Evolutionary conservation across 2,113 vertebrate genomes (phyloP), one percentile per base, ranked within the genome.

Genomic region (Cynoglossus semilaevis): DNA sequence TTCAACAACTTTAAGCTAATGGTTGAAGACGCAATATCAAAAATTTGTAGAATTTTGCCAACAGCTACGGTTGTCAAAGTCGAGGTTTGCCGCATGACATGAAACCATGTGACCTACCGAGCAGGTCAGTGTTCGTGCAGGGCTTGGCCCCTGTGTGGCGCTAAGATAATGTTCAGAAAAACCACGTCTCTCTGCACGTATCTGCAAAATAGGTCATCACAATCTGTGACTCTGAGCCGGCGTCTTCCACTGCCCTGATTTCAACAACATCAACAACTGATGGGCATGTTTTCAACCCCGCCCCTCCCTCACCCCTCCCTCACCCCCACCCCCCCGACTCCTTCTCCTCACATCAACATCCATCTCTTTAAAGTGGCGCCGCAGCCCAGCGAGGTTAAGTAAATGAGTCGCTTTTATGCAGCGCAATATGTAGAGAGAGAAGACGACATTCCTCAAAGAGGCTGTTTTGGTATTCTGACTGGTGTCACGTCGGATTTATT

Each of bases 191-290:
- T 56, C 38, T 38, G 68, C 10, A 13, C 37, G 46, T 58, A 34
- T 76, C 83, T 4, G 22, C 63, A 77, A 89, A 90, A 85, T 89
- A 87, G 88, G 86, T 87, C 87, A 80, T 70, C 59, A 68, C 66
- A 70, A 66, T 80, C 78, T 76, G 55, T 57, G 17, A 58, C 63
- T 71, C 48, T 11, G 48, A 58, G 52, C 48, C 72, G 68, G 73
- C 66, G 72, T 69, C 65, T 74, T 69, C 52, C 64, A 66, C 77
- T 83, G 86, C 69, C 84, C 84, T 85, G 82, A 81, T 83, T 87
- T 85, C 79, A 66, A 71, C 78, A 85, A 79, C 84, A 84, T 68
- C 85, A 87, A 89, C 87, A 88, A 83, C 58, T 76, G 66, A 67
- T 47, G 35, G 38, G 49, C 81, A 69, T 8, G 42, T 15, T 74